These are phyloP conservation scores for Setipinna tenuifilis DNA, from an alignment of 2,797 vertebrate genomes.

Conservation along the genomic window DNA sequence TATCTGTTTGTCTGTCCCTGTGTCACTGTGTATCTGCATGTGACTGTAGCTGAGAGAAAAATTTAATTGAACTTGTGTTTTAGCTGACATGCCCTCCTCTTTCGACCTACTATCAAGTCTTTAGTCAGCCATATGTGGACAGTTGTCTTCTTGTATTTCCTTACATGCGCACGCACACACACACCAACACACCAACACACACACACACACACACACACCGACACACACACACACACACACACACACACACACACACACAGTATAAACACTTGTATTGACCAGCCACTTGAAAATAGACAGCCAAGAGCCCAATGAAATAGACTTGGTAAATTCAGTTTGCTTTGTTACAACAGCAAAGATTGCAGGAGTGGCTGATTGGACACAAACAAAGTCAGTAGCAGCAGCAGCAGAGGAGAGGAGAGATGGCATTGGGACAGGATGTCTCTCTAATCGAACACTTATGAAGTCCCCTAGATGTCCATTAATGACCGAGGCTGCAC, in stretches of 20 bases:
- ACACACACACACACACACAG: conserved; percentile 49
- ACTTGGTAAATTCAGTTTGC: neutral
- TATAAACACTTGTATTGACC: conserved; percentile 1
- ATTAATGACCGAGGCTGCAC: conserved; percentile 67
- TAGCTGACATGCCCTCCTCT: neutral
- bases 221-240: neutral
- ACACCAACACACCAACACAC: neutral
- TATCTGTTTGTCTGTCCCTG: neutral
- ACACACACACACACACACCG: conserved; percentile 3
- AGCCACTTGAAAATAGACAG: neutral
- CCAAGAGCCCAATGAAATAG: neutral
- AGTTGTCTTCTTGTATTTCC: neutral
- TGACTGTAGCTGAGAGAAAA: neutral
- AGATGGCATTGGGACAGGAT: conserved; percentile 46
- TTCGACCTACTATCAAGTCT: neutral
- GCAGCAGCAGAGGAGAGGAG: conserved; percentile 46
- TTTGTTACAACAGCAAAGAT: conserved; percentile 52
- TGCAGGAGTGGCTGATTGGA: conserved; percentile 48
- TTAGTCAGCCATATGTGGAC: neutral
- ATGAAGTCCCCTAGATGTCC: conserved; percentile 67
- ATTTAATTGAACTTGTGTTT: neutral
- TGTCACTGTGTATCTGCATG: neutral
- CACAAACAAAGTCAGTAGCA: conserved; percentile 54
- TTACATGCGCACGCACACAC: neutral
- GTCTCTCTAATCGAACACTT: conserved; percentile 68